Conservation (phyloP, 2,888 invertebrate species). For the Sipha maydis region DNA sequence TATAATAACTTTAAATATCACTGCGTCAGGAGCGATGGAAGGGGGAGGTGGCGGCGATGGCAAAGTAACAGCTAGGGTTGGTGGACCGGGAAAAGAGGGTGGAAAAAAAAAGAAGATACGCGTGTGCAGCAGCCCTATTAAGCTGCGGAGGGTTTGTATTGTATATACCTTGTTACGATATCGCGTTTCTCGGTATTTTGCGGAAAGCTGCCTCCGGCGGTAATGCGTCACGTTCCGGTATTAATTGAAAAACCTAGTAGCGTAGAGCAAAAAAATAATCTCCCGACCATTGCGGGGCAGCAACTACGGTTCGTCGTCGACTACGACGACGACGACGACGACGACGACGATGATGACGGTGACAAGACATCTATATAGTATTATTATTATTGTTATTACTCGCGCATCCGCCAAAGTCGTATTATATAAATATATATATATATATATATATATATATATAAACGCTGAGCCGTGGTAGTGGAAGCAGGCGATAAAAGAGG, state of each 20-base stretch:
- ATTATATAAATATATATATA: background rate
- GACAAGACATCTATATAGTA: background rate
- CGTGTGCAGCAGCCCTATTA: background rate
- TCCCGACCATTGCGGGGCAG: slow-evolving; percentile 8
- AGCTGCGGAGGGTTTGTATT: slow-evolving; percentile 8
- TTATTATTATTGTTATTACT: background rate
- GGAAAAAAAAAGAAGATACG: background rate
- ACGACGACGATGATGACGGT: background rate
- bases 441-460: background rate
- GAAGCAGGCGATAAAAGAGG: background rate
- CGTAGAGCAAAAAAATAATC: background rate
- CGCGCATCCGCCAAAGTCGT: background rate
- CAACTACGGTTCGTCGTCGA: background rate
- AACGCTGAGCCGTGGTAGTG: background rate
- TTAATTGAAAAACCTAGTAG: slow-evolving; percentile 56
- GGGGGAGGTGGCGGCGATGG: too few relatives aligned
- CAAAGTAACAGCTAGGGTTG: background rate
- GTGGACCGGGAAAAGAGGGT: background rate
- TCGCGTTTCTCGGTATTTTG: slow-evolving; percentile 46
- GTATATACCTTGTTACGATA: slow-evolving; percentile 29
- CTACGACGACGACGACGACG: background rate
- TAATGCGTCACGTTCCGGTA: slow-evolving; percentile 58
- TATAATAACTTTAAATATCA: too few relatives aligned
- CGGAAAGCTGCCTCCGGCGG: slow-evolving; percentile 46
- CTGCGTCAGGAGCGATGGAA: too few relatives aligned